Conservation (phyloP, 2,888 invertebrate genomes). For the Cerceris ruficornis region DNA sequence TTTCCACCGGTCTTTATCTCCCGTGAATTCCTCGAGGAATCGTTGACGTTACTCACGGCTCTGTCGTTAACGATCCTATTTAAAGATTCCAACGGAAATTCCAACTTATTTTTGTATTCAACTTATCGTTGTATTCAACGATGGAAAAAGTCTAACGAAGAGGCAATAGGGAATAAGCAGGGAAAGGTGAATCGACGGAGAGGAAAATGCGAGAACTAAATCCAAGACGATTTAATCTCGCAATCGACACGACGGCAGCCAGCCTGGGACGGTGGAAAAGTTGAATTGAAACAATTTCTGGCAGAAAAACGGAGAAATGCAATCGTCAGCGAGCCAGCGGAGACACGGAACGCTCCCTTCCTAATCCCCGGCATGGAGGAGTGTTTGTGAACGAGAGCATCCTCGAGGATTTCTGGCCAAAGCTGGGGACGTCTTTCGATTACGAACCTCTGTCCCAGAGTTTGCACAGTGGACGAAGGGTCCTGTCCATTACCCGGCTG, state of each 20-base stretch:
- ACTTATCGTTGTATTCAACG: too few relatives aligned
- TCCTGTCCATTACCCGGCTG: slow-evolving; percentile 60
- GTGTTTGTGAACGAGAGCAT: slow-evolving; percentile 60
- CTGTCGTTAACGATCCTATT: too few relatives aligned
- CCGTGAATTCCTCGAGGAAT: neutral
- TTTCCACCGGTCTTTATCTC: neutral
- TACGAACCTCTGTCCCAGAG: slow-evolving; percentile 59
- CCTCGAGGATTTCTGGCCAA: slow-evolving; percentile 57
- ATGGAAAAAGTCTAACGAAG: too few relatives aligned
- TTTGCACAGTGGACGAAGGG: slow-evolving; percentile 63
- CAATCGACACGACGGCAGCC: slow-evolving; percentile 43
- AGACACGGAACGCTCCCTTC: slow-evolving; percentile 42
- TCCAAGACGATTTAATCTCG: slow-evolving; percentile 48
- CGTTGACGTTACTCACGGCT: too few relatives aligned
- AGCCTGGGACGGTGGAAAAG: neutral
- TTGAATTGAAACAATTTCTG: slow-evolving; percentile 52
- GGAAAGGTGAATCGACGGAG: neutral
- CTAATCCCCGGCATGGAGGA: slow-evolving; percentile 53
- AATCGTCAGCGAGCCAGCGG: slow-evolving; percentile 49
- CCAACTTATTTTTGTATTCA: too few relatives aligned
- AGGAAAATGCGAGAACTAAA: neutral
- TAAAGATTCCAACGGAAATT: too few relatives aligned
- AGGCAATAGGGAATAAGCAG: too few relatives aligned
- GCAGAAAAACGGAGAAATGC: slow-evolving; percentile 42
- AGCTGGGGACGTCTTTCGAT: slow-evolving; percentile 58